phyloP scores from a whole-genome alignment of 2,888 invertebrate species.

The Orchesella flavescens region DNA sequence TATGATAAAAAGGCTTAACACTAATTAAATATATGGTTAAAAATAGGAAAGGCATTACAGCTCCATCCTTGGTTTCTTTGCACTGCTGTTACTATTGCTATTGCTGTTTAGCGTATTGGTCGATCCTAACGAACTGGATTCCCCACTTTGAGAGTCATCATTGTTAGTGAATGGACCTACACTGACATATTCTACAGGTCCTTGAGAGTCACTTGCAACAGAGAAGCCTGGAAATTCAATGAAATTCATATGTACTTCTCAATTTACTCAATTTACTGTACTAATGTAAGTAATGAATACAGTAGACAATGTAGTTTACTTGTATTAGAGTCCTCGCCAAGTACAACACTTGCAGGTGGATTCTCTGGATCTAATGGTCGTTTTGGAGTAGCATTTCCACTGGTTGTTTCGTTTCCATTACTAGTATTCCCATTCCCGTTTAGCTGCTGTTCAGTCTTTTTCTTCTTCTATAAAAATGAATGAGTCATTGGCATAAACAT shows the following conservation, averaged over 20 bases:
- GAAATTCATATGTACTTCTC: neutral
- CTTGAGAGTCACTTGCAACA: slow-evolving; percentile 91
- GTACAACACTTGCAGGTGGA: slow-evolving; percentile 84
- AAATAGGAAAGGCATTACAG: neutral
- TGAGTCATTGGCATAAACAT: too few species aligned
- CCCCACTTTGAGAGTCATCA: slow-evolving; percentile 70
- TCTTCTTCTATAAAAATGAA: slow-evolving; percentile 75
- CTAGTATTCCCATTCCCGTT: slow-evolving; percentile 74
- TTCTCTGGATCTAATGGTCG: slow-evolving; percentile 75
- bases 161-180: slow-evolving; percentile 55
- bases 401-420: slow-evolving; percentile 76
- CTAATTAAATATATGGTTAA: neutral
- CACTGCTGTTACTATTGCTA: slow-evolving; percentile 37
- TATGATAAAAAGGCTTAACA: too few species aligned
- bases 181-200: slow-evolving; percentile 77
- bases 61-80: slow-evolving; percentile 37
- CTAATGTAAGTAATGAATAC: neutral
- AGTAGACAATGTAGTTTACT: slow-evolving; percentile 78
- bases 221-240: slow-evolving; percentile 82
- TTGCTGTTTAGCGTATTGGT: slow-evolving; percentile 40
- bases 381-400: slow-evolving; percentile 52
- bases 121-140: slow-evolving; percentile 63
- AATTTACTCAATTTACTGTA: neutral
- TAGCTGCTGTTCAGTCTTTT: slow-evolving; percentile 80
- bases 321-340: slow-evolving; percentile 88